Conservation (phyloP, 2,797 vertebrate species). For the Cheracebus regulus region DNA sequence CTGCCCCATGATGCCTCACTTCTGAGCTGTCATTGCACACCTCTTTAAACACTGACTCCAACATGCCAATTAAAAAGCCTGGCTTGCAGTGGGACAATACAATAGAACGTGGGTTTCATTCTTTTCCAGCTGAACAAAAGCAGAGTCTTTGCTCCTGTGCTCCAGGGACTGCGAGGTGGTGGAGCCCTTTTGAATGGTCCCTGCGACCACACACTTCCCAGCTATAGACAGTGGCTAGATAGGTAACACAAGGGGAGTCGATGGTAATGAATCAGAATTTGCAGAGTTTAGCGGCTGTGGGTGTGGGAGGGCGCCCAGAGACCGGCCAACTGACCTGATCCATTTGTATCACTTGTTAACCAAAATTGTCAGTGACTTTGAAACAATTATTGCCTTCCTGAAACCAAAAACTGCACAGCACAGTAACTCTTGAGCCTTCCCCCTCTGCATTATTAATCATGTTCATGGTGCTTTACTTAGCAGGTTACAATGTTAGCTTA, state of each 20-base stretch:
- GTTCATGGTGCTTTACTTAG: not conserved
- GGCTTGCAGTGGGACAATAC: slow-evolving; percentile 17
- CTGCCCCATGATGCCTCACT: not conserved
- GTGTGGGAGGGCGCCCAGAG: not conserved
- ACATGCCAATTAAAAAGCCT: slow-evolving; percentile 63
- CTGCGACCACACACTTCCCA: not conserved
- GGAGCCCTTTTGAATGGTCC: not conserved
- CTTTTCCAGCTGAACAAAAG: slow-evolving; percentile 54
- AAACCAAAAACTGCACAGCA: slow-evolving; percentile 17
- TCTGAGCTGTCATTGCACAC: slow-evolving; percentile 44
- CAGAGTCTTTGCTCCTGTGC: not conserved
- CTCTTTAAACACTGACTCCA: slow-evolving; percentile 44
- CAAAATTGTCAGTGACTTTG: slow-evolving; percentile 43
- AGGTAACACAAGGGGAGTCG: slow-evolving; percentile 40
- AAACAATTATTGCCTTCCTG: slow-evolving; percentile 32
- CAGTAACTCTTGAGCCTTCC: not conserved
- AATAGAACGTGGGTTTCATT: slow-evolving; percentile 7
- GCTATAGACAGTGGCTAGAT: not conserved
- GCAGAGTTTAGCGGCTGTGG: not conserved
- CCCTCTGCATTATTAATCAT: slow-evolving; percentile 50
- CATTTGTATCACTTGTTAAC: slow-evolving; percentile 46
- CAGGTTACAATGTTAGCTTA: not conserved
- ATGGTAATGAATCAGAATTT: slow-evolving; percentile 15
- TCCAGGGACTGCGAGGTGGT: not conserved
- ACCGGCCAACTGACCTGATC: not conserved